A percentile compares a stretch with the other conserved stretches of the same genome.
phyloP scores from a whole-genome alignment of 2,888 invertebrate genomes.

The Acanthosepion lycidas region DNA sequence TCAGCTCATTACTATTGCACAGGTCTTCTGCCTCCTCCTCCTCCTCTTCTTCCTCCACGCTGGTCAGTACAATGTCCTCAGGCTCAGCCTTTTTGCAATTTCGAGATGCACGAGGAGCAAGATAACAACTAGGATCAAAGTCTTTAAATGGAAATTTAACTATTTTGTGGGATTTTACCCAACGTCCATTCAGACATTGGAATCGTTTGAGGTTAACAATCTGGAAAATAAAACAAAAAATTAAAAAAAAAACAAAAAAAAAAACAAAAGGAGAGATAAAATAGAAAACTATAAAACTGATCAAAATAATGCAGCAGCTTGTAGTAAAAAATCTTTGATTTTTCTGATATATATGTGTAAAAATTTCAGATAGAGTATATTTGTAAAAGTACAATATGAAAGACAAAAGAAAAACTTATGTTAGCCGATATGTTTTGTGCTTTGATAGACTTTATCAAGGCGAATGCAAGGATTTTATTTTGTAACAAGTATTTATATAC shows the following conservation, averaged over 20 bases:
- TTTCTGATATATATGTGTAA: too few relatives aligned
- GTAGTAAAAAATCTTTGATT: too few relatives aligned
- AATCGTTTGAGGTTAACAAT: constrained; percentile 94
- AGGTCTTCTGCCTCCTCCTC: background rate
- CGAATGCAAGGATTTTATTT: too few relatives aligned
- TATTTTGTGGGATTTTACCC: constrained; percentile 95
- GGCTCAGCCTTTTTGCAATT: background rate
- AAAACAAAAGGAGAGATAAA: background rate
- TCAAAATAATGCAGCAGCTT: background rate
- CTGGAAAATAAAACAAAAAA: constrained; percentile 76
- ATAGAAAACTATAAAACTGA: background rate
- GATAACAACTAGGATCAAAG: constrained; percentile 89
- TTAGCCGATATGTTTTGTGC: too few relatives aligned
- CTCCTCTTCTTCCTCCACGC: background rate
- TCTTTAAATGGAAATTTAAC: constrained; percentile 90
- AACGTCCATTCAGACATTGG: constrained; percentile 90
- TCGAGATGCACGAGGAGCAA: constrained; percentile 78
- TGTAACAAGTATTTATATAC: too few relatives aligned
- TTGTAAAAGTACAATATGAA: too few relatives aligned
- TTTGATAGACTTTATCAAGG: too few relatives aligned
- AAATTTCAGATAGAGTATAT: too few relatives aligned
- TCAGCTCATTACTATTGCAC: constrained; percentile 4
- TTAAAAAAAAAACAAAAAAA: background rate
- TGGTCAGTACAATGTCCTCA: constrained; percentile 38
- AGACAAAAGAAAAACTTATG: too few relatives aligned